These are phyloP conservation scores for Microcaecilia unicolor DNA, from an alignment of 2,797 vertebrate species.

Conservation along the genomic window DNA sequence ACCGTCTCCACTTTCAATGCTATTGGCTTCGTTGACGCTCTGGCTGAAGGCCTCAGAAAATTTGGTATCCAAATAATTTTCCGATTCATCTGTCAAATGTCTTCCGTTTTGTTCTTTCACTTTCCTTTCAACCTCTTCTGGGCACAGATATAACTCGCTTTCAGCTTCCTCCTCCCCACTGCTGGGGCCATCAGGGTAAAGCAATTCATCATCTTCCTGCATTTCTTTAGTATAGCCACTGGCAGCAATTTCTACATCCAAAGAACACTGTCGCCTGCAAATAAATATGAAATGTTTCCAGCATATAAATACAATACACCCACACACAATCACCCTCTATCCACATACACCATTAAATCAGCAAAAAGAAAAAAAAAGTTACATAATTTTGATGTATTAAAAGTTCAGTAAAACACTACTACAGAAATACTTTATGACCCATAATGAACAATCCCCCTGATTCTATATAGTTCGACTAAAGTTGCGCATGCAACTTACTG, in stretches of 20 bases:
- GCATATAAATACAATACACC: background rate
- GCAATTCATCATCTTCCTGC: conserved; percentile 64
- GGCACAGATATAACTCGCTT: conserved; percentile 12
- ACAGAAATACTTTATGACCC: background rate
- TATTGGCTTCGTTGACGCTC: conserved; percentile 13
- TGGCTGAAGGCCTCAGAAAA: background rate
- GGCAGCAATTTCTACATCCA: conserved; percentile 84
- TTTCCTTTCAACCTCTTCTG: conserved; percentile 17
- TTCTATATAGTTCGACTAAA: too few relatives aligned
- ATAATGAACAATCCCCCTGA: background rate
- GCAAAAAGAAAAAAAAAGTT: too few relatives aligned
- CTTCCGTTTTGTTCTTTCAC: conserved; percentile 3
- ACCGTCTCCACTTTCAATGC: conserved; percentile 2
- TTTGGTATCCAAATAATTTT: background rate
- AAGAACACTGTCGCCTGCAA: conserved; percentile 65
- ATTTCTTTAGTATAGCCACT: conserved; percentile 86
- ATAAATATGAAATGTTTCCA: conserved; percentile 1
- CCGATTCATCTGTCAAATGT: background rate
- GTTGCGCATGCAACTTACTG: too few relatives aligned
- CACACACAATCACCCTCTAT: too few relatives aligned
- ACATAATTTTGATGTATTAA: background rate
- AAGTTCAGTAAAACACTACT: background rate
- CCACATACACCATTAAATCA: too few relatives aligned
- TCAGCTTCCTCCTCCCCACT: conserved; percentile 17
- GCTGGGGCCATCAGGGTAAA: conserved; percentile 64